Evolutionary conservation across 2,797 vertebrate genomes (phyloP), one percentile per base, ranked within the genome.

Genomic region (Lepus townsendii): DNA sequence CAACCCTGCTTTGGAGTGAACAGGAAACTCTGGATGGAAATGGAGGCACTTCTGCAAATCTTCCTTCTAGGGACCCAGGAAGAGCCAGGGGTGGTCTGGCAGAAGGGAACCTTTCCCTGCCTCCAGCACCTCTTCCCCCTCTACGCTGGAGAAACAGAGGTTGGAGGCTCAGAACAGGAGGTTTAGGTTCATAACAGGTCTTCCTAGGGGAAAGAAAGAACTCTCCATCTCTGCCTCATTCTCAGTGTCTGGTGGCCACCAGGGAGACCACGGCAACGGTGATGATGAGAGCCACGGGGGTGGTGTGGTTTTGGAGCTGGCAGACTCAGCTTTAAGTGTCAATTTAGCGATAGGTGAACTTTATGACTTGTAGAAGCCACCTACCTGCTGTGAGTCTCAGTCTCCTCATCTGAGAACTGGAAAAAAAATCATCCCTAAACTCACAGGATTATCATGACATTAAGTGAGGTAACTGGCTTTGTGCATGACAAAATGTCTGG

Each of bases 321-420:
- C 7, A 62, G 50, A 54, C 47, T 71, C 84, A 82, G 86, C 24
- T 89, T 87, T 17, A 32, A 54, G 27, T 16, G 22, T 95, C 78
- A 27, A 24, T 9, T 93, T 80, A 82, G 83, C n/a, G 47, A 32
- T 19, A 12, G 42, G 22, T 75, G 27, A 77, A 27, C 19, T 86
- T 77, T n/a, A 35, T 8, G 72, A 54, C 47, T 12, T 30, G 3
- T 47, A 63, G 60, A 78, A 83, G 38, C 88, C 76, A 69, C 20
- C 73, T 69, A 63, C 26, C 32, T 20, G 80, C 27, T 85, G 77
- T 75, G 26, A 27, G 16, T 22, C 65, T 83, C 50, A 69, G 12
- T 93, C 78, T 87, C 35, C 42, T 71, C 42, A 27, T 57, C 32
- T 88, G 78, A 83, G 83, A 85, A 79, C 27, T 66, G 30, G 38